Percentiles rank a stretch among this genome's conserved stretches.
phyloP scores from a whole-genome alignment of 2,797 vertebrate genomes.

The Kryptopterus vitreolus region DNA sequence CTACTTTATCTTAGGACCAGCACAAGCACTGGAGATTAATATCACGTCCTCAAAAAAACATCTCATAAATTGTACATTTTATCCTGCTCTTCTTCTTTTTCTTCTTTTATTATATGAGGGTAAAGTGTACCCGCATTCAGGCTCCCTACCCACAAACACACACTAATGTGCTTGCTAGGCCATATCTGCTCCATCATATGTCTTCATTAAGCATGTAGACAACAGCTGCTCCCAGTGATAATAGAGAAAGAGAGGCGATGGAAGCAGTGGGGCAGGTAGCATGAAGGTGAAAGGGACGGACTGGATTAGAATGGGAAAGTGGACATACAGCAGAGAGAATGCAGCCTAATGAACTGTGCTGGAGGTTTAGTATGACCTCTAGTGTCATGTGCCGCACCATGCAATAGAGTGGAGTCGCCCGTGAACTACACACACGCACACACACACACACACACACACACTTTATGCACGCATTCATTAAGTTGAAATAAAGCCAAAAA shows the following conservation, averaged over 20 bases:
- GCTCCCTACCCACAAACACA: neutral
- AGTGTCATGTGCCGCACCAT: neutral
- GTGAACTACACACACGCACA: neutral
- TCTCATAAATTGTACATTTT: neutral
- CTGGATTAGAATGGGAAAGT: conserved; percentile 7
- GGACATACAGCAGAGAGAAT: conserved; percentile 6
- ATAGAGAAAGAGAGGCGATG: conserved; percentile 19
- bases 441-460: neutral
- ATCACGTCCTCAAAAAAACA: too few relatives aligned
- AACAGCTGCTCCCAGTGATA: conserved; percentile 38
- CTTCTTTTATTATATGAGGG: neutral
- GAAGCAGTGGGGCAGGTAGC: conserved; percentile 12
- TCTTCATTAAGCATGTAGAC: conserved; percentile 44
- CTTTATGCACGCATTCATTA: too few relatives aligned
- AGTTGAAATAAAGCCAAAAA: neutral
- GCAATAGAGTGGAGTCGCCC: conserved; percentile 2
- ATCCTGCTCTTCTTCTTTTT: neutral
- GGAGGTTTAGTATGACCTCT: conserved; percentile 37
- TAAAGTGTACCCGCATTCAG: neutral
- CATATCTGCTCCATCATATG: conserved; percentile 26
- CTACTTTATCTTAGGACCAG: too few relatives aligned
- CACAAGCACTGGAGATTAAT: too few relatives aligned
- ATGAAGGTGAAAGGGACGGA: conserved; percentile 1
- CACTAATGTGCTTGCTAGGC: neutral
- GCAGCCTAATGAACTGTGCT: conserved; percentile 7